Conservation (phyloP, 2,888 invertebrate genomes). For the Acronicta psi region DNA sequence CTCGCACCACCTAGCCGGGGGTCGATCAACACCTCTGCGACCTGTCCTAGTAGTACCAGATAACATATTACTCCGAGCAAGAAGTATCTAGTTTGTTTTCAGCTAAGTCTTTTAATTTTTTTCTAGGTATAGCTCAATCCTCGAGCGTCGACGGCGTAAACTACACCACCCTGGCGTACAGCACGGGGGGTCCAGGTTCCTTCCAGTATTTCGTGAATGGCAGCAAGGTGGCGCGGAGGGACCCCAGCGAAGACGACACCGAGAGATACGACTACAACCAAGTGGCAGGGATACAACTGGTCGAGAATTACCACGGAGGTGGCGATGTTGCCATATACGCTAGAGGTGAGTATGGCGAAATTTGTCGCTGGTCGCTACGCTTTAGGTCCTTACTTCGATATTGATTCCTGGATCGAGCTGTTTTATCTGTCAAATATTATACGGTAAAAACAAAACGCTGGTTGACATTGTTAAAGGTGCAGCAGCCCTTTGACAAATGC, state of each 20-base stretch:
- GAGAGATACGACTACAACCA: constrained; percentile 92
- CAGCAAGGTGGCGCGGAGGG: constrained; percentile 83
- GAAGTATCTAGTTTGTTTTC: not conserved
- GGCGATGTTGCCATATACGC: constrained; percentile 96
- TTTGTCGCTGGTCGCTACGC: too few relatives aligned
- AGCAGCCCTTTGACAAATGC: too few relatives aligned
- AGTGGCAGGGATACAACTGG: constrained; percentile 91
- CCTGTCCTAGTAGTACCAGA: too few relatives aligned
- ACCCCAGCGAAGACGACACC: constrained; percentile 90
- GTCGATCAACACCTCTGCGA: too few relatives aligned
- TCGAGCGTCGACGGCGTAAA: constrained; percentile 90
- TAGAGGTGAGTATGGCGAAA: constrained; percentile 81
- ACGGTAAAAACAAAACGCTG: too few relatives aligned
- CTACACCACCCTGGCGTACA: constrained; percentile 94
- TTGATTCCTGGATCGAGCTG: too few relatives aligned
- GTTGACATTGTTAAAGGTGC: too few relatives aligned
- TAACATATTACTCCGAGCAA: too few relatives aligned
- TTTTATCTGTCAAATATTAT: too few relatives aligned
- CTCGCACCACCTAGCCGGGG: too few relatives aligned
- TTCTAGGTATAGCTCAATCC: constrained; percentile 89
- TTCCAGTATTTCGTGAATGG: constrained; percentile 85
- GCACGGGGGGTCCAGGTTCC: constrained; percentile 92
- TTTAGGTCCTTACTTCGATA: too few relatives aligned
- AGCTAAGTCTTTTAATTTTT: not conserved
- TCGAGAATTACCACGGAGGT: constrained; percentile 94